Evolutionary conservation across 1,140 invertebrate genomes (phyloP).

Genomic region (Cotesia chilonis): DNA sequence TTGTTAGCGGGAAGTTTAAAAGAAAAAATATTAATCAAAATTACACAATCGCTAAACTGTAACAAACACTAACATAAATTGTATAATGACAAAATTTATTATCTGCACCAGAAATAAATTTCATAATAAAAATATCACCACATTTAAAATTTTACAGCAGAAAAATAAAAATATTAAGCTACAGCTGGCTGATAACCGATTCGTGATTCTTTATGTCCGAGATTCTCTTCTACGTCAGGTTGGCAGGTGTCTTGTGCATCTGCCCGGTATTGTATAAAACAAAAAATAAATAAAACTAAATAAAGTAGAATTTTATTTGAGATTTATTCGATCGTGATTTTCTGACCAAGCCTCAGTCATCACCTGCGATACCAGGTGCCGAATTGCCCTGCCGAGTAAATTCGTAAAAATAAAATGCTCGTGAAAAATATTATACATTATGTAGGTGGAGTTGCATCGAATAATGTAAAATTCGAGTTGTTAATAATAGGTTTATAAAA

Average conservation of each 20-base stretch:
- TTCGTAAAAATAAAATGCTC: constrained; percentile 7
- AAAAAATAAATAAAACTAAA: constrained; percentile 12
- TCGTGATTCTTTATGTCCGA: background rate
- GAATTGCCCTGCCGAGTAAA: background rate
- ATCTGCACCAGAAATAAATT: no score
- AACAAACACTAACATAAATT: no score
- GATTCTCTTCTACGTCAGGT: background rate
- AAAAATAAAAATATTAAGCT: no score
- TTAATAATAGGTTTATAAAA: background rate
- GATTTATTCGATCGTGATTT: background rate
- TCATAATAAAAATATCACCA: no score
- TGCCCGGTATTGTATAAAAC: background rate
- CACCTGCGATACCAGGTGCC: constrained; percentile 23
- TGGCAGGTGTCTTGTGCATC: constrained; percentile 27
- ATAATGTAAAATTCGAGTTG: background rate
- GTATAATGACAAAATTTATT: no score
- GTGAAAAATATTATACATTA: background rate
- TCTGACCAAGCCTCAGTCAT: constrained; percentile 7
- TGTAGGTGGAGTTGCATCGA: constrained; percentile 3
- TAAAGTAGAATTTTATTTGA: background rate
- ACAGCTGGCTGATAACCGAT: background rate
- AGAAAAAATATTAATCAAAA: no score
- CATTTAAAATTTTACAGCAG: no score
- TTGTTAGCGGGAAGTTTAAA: no score
- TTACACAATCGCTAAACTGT: no score